Conservation (phyloP, 2,888 invertebrate genomes). For the Lissonota sp. region DNA sequence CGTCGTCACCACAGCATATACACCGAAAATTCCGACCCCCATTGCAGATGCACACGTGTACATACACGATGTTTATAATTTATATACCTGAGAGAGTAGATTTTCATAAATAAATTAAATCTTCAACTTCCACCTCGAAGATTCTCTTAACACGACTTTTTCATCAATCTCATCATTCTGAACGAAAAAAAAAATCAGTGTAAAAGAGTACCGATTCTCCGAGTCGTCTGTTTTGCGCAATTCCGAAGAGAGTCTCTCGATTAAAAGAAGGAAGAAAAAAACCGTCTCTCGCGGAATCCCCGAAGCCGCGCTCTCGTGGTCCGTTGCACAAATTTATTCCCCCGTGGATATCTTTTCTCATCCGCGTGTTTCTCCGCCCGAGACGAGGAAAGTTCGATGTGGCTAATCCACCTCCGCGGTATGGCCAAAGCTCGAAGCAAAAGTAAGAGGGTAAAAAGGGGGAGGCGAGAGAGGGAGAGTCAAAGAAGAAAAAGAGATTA, state of each 20-base stretch:
- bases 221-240: no score
- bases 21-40: conserved; percentile 14
- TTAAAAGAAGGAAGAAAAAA: no score
- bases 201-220: no score
- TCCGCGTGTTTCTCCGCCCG: neutral
- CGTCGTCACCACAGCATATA: conserved; percentile 13
- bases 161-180: no score
- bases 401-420: conserved; percentile 49
- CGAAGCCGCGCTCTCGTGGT: neutral
- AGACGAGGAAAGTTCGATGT: conserved; percentile 41
- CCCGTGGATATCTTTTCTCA: conserved; percentile 4
- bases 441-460: conserved; percentile 1
- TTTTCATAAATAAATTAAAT: neutral
- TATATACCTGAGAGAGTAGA: conserved; percentile 26
- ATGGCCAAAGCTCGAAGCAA: conserved; percentile 14
- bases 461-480: neutral
- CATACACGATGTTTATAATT: conserved; percentile 14
- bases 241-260: no score
- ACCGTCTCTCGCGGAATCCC: neutral
- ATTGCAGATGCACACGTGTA: conserved; percentile 6
- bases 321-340: conserved; percentile 39
- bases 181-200: no score
- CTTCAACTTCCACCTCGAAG: no score
- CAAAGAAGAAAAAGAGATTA: conserved; percentile 3
- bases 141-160: no score